phyloP scores from a whole-genome alignment of 2,888 invertebrate species.

The Andrena praecox region DNA sequence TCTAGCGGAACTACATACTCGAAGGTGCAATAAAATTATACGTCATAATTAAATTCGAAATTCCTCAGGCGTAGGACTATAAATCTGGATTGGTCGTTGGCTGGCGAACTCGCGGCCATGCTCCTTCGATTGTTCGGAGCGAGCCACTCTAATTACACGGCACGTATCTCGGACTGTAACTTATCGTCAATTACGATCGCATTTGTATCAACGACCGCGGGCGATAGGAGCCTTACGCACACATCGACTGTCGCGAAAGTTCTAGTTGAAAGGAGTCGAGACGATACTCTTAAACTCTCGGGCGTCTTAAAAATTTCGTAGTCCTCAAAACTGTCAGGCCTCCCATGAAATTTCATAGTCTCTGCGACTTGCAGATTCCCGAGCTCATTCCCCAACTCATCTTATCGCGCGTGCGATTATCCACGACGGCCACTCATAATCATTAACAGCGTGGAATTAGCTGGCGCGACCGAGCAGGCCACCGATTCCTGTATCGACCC shows the following conservation, averaged over 20 bases:
- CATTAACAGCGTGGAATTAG: conserved; percentile 29
- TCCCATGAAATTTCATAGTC: background rate
- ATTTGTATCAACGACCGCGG: conserved; percentile 4
- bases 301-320: background rate
- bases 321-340: accelerated
- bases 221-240: background rate
- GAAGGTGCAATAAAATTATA: conserved; percentile 9
- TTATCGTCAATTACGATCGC: conserved; percentile 22
- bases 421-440: conserved; percentile 2
- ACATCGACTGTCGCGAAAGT: background rate
- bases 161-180: conserved; percentile 24
- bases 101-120: background rate
- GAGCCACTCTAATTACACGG: conserved; percentile 22
- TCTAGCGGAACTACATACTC: background rate
- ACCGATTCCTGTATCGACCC: conserved; percentile 52
- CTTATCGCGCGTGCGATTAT: background rate
- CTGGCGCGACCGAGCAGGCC: conserved; percentile 16
- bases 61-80: background rate
- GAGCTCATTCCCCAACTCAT: background rate
- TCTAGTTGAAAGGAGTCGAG: background rate
- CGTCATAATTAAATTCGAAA: conserved; percentile 25
- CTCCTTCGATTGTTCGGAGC: conserved; percentile 13
- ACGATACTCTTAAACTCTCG: background rate
- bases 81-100: conserved; percentile 16
- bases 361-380: background rate